Base-by-base conservation (phyloP, 1,140 invertebrate species). In the Drosophila sp. region DNA sequence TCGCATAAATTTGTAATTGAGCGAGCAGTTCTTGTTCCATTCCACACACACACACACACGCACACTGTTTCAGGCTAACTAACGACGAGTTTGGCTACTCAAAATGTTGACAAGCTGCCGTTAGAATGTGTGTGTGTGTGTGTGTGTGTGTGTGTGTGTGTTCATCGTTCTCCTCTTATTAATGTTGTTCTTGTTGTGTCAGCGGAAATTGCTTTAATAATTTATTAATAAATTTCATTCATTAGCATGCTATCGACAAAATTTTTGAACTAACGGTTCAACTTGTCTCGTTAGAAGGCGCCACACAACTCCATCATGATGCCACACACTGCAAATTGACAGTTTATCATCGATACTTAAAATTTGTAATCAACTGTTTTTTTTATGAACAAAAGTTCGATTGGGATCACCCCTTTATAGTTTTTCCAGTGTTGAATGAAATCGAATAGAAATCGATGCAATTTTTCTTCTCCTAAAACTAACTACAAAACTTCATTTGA, bases 141-240 rank as follows among this genome's bases (percentile, higher is more conserved):
- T 35, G 38, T 54, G 6, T 41, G 23, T 30, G 33, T 61, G 57
- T 61, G 47, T 66, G 11, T 54, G 8, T 54, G 50, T 70, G 11
- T 44, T 44, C 41, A 44, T 50, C 23, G 44, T 50, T 44, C 41
- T 38, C 35, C 17, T 44, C 41, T 44, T 44, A 6, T 4, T 23
- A n/a, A 23, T 44, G 41, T 44, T 44, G 41, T 44, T 50, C 44
- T 50, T 50, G 44, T 50, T 73, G 66, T 75, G 64, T 65, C 71
- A 82, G 55, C 79, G 83, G 82, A 86, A 87, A 86, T 86, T 86
- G 83, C 70, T 76, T 87, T 82, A 82, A 86, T 87, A 86, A 86
- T 82, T 85, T 72, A 87, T 86, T 86, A 85, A 85, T 80, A 80
- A 84, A 80, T 77, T 70, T 74, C 62, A 70, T 73, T 77, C 44